Evolutionary conservation across 2,113 vertebrate genomes (phyloP).

Genomic region (Poicephalus gulielmi): DNA sequence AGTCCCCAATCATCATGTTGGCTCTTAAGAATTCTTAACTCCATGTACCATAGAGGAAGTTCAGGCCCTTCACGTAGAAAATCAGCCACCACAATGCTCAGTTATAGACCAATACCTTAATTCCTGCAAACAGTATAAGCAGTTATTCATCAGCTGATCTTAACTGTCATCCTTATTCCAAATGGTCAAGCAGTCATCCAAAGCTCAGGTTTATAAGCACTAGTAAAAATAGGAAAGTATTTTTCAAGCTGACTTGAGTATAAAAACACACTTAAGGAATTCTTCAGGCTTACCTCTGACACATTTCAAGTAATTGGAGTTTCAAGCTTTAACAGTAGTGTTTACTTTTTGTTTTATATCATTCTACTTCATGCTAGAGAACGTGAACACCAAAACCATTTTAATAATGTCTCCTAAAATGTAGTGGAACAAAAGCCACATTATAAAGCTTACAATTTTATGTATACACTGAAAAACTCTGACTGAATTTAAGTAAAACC

Average conservation of each 20-base stretch:
- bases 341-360: background rate
- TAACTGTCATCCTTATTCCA: background rate
- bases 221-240: background rate
- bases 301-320: background rate
- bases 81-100: background rate
- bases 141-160: background rate
- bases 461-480: background rate
- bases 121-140: background rate
- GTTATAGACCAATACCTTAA: background rate
- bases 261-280: background rate
- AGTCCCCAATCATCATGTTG: background rate
- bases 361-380: background rate
- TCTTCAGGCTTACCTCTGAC: background rate
- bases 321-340: background rate
- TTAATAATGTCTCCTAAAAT: background rate
- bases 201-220: background rate
- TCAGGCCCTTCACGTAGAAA: background rate
- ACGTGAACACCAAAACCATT: background rate
- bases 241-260: background rate
- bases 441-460: background rate
- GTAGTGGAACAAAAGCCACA: background rate
- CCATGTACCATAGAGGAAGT: background rate
- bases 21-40: background rate
- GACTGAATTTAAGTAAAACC: background rate
- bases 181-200: background rate